Conservation (phyloP, 2,797 vertebrate genomes). For the Saxicola maurus region DNA sequence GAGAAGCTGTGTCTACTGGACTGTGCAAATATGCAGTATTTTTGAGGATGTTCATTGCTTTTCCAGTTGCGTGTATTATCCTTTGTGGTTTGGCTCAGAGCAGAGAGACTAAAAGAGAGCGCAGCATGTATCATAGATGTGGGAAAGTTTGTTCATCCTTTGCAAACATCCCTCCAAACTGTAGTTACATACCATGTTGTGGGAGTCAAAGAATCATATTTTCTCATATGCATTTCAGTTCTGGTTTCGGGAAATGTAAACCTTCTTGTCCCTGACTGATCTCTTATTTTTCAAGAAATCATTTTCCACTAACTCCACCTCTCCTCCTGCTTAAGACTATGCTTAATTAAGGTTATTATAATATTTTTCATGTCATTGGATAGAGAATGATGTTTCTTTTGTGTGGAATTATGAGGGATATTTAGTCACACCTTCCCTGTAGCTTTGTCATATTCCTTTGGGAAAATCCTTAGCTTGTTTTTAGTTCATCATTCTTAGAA, state of each 20-base stretch:
- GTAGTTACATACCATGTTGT: background rate
- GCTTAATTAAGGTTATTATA: background rate
- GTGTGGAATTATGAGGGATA: background rate
- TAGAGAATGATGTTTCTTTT: background rate
- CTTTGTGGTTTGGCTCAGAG: constrained; percentile 51
- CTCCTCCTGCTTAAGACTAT: background rate
- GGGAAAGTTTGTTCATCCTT: constrained; percentile 39
- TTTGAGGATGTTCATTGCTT: constrained; percentile 29
- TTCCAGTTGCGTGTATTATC: constrained; percentile 32
- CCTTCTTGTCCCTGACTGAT: background rate
- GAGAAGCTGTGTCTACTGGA: background rate
- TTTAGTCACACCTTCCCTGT: background rate
- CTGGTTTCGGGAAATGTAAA: background rate
- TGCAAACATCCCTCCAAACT: background rate
- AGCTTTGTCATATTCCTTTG: background rate
- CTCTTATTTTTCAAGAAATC: background rate
- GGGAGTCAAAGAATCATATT: background rate
- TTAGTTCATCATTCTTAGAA: background rate
- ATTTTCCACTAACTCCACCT: background rate
- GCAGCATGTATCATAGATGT: background rate
- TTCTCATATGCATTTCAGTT: background rate
- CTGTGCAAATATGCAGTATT: background rate
- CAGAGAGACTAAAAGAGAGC: background rate
- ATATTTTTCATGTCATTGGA: background rate
- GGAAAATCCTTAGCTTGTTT: background rate